Evolutionary conservation across 2,888 invertebrate species (phyloP), one percentile per base, ranked within the genome.

Genomic region (Xylophagus ater): DNA sequence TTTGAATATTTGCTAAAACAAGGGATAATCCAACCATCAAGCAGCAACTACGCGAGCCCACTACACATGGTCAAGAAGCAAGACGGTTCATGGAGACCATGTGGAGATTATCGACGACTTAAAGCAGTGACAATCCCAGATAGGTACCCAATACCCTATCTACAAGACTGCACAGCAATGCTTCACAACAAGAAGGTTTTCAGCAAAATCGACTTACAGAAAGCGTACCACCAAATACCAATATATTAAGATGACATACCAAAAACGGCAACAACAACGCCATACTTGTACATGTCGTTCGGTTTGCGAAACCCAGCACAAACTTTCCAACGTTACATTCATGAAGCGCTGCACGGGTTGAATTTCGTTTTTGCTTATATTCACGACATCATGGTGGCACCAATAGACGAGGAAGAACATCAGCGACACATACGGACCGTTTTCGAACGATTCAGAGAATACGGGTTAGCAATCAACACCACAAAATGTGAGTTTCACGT

Each of bases 81-180:
- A 9, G 32, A 19, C 12, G 32, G 19, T 33, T 17, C 19, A 3
- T 33, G 32, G 32, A 25, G 25, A 25, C 25, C 25, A 6, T 25
- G 25, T 13, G 25, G 25, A 6, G 25, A 25, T 25, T 25, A 25
- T 13, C 25, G 25, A 12, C n/a, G n/a, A 25, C 10, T 25, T 12
- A 25, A 25, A 13, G 7, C 32, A 17, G 17, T 17, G 4, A 32
- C 32, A 17, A n/a, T 32, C 17, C 32, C 32, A 19, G 32, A 32
- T 18, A 17, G 17, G 17, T 32, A 32, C 13, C 4, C 32, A 17
- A 17, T 17, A 18, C 6, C 19, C 12, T 17, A n/a, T 19, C 4
- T 18, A 4, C 10, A 19, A 17, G 18, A 19, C n/a, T n/a, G n/a
- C n/a, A n/a, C n/a, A n/a, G n/a, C n/a, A n/a, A n/a, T n/a, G n/a